Conservation (phyloP, 2,113 vertebrate species). For the Xiphophorus couchianus region DNA sequence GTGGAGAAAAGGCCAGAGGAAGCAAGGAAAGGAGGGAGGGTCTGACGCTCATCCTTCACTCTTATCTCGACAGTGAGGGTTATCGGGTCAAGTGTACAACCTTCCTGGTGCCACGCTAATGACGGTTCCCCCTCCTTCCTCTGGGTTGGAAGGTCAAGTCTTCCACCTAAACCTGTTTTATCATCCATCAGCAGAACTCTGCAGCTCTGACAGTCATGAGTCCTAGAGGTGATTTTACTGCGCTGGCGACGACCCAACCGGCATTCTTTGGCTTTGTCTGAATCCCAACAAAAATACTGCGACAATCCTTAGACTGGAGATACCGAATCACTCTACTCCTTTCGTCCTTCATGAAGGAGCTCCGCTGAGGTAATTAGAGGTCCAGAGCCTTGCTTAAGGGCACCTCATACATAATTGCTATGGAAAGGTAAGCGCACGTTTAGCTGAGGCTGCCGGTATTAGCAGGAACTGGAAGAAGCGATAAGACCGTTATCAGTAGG, state of each 20-base stretch:
- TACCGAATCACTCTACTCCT: slow-evolving; percentile 31
- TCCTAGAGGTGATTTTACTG: slow-evolving; percentile 39
- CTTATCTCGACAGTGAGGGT: slow-evolving; percentile 71
- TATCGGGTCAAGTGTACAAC: slow-evolving; percentile 68
- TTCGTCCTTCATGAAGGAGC: slow-evolving; percentile 27
- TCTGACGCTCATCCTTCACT: slow-evolving; percentile 68
- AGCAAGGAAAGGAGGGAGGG: slow-evolving; percentile 27
- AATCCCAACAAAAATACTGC: slow-evolving; percentile 8
- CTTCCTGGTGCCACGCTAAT: slow-evolving; percentile 79
- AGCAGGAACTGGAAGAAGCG: slow-evolving; percentile 3
- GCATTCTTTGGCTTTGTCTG: slow-evolving; percentile 35
- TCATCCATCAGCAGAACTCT: slow-evolving; percentile 56
- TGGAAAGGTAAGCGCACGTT: slow-evolving; percentile 44
- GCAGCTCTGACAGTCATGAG: slow-evolving; percentile 33
- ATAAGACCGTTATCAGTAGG: slow-evolving; percentile 31
- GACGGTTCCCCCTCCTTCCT: slow-evolving; percentile 46
- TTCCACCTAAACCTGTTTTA: slow-evolving; percentile 34
- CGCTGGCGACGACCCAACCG: slow-evolving; percentile 24
- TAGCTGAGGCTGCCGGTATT: slow-evolving; percentile 23
- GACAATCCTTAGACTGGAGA: slow-evolving; percentile 7
- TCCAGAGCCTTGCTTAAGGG: slow-evolving; percentile 46
- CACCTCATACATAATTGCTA: slow-evolving; percentile 35
- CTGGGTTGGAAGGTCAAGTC: slow-evolving; percentile 67
- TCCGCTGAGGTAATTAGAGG: slow-evolving; percentile 54
- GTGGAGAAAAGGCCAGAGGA: slow-evolving; percentile 26